A percentile compares a stretch with the other conserved stretches of the same genome.
phyloP scores from a whole-genome alignment of 30 jellyfish, hydroid and myxozoan species.

The Aurelia coerulea region DNA sequence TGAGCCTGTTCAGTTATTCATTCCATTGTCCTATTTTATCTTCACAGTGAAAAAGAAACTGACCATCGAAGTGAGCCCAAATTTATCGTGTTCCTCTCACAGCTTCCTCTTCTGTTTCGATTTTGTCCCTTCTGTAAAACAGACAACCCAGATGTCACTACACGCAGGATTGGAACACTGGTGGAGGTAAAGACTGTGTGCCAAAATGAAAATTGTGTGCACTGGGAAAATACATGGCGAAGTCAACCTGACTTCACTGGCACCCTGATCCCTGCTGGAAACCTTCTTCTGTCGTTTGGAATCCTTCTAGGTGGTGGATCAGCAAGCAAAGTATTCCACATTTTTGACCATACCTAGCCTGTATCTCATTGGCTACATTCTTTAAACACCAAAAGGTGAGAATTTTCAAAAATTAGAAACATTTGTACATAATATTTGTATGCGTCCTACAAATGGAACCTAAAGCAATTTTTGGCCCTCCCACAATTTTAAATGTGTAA shows the following conservation, averaged over 20 bases:
- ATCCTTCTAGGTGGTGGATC: slow-evolving; percentile 26
- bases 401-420: background rate
- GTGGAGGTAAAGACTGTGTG: slow-evolving; percentile 7
- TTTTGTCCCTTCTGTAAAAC: slow-evolving; percentile 17
- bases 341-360: background rate
- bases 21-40: background rate
- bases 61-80: slow-evolving; percentile 22
- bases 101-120: slow-evolving; percentile 17
- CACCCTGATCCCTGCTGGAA: slow-evolving; percentile 21
- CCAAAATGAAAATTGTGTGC: background rate
- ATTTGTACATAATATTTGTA: too few species aligned
- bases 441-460: too few species aligned
- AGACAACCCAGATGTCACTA: background rate
- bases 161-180: slow-evolving; percentile 21
- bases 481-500: too few species aligned
- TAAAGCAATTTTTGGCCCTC: too few species aligned
- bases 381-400: slow-evolving; percentile 23
- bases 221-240: background rate
- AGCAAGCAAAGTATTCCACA: background rate
- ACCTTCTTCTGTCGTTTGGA: slow-evolving; percentile 32
- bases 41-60: slow-evolving; percentile 1
- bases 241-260: slow-evolving; percentile 33
- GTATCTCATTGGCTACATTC: background rate
- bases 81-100: slow-evolving; percentile 27
- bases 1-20: too few species aligned